Conservation (phyloP, 2,888 invertebrate species). For the Scrobipalpa costella region DNA sequence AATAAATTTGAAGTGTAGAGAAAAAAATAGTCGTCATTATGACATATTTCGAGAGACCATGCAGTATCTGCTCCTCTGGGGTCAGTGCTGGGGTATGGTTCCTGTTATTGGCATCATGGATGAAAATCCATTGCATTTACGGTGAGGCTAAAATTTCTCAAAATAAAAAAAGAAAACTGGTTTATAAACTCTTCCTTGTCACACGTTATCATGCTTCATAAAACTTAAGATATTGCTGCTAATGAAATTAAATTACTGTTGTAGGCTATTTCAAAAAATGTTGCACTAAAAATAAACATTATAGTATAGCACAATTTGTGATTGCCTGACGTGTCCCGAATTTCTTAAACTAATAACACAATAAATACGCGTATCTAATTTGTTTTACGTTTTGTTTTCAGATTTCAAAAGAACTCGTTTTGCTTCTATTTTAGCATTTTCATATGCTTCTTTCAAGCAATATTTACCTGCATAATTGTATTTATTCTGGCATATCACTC, state of each 20-base stretch:
- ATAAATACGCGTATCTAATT: no score
- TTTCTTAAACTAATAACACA: no score
- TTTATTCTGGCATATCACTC: not conserved
- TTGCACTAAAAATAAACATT: no score
- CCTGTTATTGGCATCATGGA: not conserved
- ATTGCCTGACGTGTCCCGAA: no score
- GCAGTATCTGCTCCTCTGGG: not conserved
- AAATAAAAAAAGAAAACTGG: not conserved
- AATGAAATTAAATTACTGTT: no score
- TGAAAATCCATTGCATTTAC: not conserved
- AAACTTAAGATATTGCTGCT: no score
- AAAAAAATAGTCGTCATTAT: not conserved
- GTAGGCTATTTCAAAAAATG: no score
- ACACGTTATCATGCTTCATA: no score
- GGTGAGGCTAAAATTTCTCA: no score
- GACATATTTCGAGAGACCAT: not conserved
- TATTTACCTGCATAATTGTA: not conserved
- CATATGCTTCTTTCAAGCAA: not conserved
- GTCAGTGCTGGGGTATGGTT: not conserved
- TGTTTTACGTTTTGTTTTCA: not conserved
- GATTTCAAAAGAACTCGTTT: not conserved
- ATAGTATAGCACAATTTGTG: no score
- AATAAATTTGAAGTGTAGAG: not conserved
- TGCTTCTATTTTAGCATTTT: not conserved
- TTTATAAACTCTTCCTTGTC: no score